Evolutionary conservation across 2,888 invertebrate species (phyloP).

Genomic region (Gibbula magus): DNA sequence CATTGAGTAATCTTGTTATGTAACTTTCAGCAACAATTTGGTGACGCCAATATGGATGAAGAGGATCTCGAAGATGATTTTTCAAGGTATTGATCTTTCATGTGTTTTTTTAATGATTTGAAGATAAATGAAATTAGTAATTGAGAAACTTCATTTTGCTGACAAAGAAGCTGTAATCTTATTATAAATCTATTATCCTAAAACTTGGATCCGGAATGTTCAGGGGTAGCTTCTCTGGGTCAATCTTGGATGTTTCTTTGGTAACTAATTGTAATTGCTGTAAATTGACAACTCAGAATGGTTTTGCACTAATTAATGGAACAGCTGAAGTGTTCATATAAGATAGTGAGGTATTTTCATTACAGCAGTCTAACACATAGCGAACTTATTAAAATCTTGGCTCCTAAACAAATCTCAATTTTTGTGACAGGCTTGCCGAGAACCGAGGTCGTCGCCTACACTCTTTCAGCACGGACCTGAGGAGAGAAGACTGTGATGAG

Average conservation of each 20-base stretch:
- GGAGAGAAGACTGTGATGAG: conserved; percentile 62
- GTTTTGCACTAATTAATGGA: no score
- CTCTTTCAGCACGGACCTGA: conserved; percentile 56
- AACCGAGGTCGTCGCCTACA: conserved; percentile 53
- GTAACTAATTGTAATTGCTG: no score
- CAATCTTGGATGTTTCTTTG: no score
- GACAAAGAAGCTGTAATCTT: no score
- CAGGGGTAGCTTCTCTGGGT: no score
- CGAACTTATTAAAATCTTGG: background rate
- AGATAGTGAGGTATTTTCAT: background rate
- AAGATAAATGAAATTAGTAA: background rate
- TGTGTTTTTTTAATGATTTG: background rate
- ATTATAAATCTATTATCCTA: no score
- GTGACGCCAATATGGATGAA: conserved; percentile 43
- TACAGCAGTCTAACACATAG: background rate
- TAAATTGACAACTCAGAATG: no score
- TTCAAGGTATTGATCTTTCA: conserved; percentile 53
- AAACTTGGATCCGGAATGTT: no score
- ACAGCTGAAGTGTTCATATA: no score
- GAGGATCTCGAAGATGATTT: conserved; percentile 64
- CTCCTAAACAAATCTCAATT: no score
- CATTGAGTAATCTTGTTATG: background rate
- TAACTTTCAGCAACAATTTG: conserved; percentile 48
- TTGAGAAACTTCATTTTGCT: no score
- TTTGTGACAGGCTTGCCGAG: conserved; percentile 57